phyloP scores from a whole-genome alignment of 2,797 vertebrate species.

The Nothura maculosa region DNA sequence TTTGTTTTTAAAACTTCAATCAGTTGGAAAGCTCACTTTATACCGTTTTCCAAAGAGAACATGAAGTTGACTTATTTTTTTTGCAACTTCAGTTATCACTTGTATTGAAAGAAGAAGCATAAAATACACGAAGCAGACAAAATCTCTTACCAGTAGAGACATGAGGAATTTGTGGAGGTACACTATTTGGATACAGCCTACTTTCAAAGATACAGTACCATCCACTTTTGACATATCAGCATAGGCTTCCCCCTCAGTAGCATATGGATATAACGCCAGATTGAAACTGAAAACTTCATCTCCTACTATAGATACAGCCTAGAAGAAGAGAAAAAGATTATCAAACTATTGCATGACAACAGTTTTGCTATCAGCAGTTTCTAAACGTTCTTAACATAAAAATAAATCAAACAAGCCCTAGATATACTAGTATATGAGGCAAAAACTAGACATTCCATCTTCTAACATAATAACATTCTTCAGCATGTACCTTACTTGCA shows the following conservation, averaged over 20 bases:
- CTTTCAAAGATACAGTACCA: slow-evolving; percentile 86
- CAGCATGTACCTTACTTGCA: not conserved
- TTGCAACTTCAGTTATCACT: not conserved
- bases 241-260: slow-evolving; percentile 90
- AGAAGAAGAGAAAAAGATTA: slow-evolving; percentile 46
- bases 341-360: not conserved
- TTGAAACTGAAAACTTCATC: slow-evolving; percentile 96
- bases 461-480: not conserved
- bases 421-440: not conserved
- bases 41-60: not conserved
- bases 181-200: slow-evolving; percentile 95
- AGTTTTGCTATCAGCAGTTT: not conserved
- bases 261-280: slow-evolving; percentile 87
- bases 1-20: not conserved
- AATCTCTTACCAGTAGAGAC: slow-evolving; percentile 90
- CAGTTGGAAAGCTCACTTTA: not conserved
- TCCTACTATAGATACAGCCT: slow-evolving; percentile 95
- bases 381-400: not conserved
- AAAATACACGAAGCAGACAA: not conserved
- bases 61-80: not conserved
- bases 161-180: slow-evolving; percentile 95
- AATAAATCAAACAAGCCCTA: not conserved
- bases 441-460: not conserved
- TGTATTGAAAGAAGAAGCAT: not conserved
- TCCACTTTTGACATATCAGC: slow-evolving; percentile 91